Evolutionary conservation across 2,888 invertebrate genomes (phyloP).

Genomic region (Hemicrepidius hirtus): DNA sequence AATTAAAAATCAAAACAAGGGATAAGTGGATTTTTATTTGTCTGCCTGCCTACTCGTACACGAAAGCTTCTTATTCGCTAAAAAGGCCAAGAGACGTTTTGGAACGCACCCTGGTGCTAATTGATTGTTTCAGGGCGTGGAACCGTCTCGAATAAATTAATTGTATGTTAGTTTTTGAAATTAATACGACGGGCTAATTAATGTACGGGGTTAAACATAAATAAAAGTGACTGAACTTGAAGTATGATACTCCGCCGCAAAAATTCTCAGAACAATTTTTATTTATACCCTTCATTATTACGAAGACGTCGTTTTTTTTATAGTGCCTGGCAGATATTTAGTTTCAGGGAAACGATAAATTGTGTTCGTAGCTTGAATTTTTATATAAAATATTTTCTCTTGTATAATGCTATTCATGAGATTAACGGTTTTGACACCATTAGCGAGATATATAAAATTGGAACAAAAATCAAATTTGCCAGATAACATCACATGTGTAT

Average conservation of each 20-base stretch:
- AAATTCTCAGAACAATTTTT: slow-evolving; percentile 34
- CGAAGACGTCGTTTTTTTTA: background rate
- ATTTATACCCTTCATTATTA: slow-evolving; percentile 20
- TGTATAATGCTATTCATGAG: too few species aligned
- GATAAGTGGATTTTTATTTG: slow-evolving; percentile 24
- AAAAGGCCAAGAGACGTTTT: slow-evolving; percentile 41
- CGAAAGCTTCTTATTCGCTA: slow-evolving; percentile 36
- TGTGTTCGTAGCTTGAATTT: background rate
- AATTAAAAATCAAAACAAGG: slow-evolving; percentile 30
- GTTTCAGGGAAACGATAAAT: background rate
- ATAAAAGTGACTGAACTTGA: slow-evolving; percentile 48
- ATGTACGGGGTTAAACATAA: slow-evolving; percentile 57
- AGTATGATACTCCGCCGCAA: slow-evolving; percentile 21
- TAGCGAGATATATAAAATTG: background rate
- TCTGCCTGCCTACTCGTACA: slow-evolving; percentile 19
- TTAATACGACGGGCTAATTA: slow-evolving; percentile 61
- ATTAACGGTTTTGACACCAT: too few species aligned
- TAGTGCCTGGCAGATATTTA: background rate
- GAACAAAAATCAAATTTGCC: slow-evolving; percentile 15
- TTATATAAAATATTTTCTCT: background rate
- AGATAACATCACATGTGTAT: slow-evolving; percentile 23
- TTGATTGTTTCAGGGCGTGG: slow-evolving; percentile 59
- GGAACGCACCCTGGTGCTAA: slow-evolving; percentile 58
- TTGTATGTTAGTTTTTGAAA: slow-evolving; percentile 59
- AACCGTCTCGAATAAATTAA: slow-evolving; percentile 58